Percentiles rank a stretch among this genome's conserved stretches.
These are phyloP conservation scores for Drosophila oshimai DNA, from an alignment of 1,140 invertebrate genomes.

Conservation along the genomic window DNA sequence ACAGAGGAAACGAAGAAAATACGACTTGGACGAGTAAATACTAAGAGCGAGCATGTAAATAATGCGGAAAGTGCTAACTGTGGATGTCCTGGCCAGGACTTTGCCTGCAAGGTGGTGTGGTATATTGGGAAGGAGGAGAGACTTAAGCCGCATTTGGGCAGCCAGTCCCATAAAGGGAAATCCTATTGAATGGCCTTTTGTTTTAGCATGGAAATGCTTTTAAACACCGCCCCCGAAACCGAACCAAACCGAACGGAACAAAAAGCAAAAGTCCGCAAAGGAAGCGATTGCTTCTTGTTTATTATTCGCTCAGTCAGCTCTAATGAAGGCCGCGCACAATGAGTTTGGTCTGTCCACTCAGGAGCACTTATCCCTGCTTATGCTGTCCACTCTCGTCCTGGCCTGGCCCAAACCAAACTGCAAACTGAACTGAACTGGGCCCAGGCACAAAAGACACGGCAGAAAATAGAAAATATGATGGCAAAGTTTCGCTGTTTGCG, in stretches of 20 bases:
- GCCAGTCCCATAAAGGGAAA: slow-evolving; percentile 44
- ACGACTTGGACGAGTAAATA: slow-evolving; percentile 52
- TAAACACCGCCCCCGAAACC: slow-evolving; percentile 44
- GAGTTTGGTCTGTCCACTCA: slow-evolving; percentile 13
- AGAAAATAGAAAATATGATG: slow-evolving; percentile 42
- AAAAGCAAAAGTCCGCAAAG: slow-evolving; percentile 37
- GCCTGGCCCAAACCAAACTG: background rate
- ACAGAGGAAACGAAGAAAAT: slow-evolving; percentile 19
- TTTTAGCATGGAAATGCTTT: slow-evolving; percentile 73
- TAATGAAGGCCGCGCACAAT: slow-evolving; percentile 33
- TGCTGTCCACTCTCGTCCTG: slow-evolving; percentile 2
- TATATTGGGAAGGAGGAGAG: background rate
- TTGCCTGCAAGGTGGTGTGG: background rate
- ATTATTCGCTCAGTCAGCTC: slow-evolving; percentile 44
- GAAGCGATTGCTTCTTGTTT: slow-evolving; percentile 37
- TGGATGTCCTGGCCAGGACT: slow-evolving; percentile 6
- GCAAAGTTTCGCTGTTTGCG: slow-evolving; percentile 42
- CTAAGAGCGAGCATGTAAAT: slow-evolving; percentile 50
- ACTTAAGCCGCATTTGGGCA: slow-evolving; percentile 73
- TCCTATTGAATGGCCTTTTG: slow-evolving; percentile 59
- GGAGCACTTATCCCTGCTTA: slow-evolving; percentile 50
- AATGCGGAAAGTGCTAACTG: slow-evolving; percentile 23
- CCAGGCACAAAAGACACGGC: slow-evolving; percentile 1
- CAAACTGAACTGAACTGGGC: background rate
- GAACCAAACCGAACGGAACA: slow-evolving; percentile 27